These are phyloP conservation scores for Diarsia mendica DNA, from an alignment of 2,888 invertebrate genomes.

Conservation along the genomic window DNA sequence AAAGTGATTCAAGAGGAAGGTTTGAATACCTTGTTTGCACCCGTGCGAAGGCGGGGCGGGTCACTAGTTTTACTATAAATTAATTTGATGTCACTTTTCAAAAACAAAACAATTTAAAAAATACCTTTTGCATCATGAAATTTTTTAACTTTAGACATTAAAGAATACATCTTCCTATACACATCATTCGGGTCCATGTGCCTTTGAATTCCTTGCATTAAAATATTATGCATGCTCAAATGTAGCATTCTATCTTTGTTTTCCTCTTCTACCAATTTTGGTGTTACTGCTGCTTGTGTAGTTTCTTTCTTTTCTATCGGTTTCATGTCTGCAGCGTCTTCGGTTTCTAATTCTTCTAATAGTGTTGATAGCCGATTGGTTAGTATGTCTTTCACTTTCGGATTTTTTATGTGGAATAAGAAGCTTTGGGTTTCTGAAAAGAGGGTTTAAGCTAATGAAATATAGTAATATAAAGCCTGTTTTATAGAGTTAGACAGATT, in stretches of 20 bases:
- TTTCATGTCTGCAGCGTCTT: constrained; percentile 61
- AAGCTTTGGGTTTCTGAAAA: constrained; percentile 75
- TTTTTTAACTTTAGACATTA: constrained; percentile 65
- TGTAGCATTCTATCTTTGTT: constrained; percentile 72
- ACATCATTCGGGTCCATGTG: constrained; percentile 80
- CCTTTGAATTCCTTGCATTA: constrained; percentile 78
- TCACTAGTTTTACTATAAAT: no score
- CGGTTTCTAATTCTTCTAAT: constrained; percentile 79
- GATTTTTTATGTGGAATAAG: constrained; percentile 74
- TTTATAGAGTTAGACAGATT: no score
- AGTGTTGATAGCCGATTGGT: constrained; percentile 75
- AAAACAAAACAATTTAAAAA: neutral
- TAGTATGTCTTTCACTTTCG: constrained; percentile 77
- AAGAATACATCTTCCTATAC: constrained; percentile 67
- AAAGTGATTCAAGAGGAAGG: no score
- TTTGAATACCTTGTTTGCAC: no score
- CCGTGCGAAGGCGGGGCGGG: no score
- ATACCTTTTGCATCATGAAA: constrained; percentile 36
- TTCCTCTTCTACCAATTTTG: constrained; percentile 5
- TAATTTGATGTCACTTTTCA: no score
- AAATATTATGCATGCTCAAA: constrained; percentile 79
- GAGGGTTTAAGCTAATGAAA: neutral
- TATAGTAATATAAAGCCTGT: neutral
- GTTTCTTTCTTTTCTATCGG: constrained; percentile 28
- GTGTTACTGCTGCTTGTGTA: neutral